These are phyloP conservation scores for Leptinotarsa texana DNA, from an alignment of 1,140 invertebrate species.

Conservation along the genomic window DNA sequence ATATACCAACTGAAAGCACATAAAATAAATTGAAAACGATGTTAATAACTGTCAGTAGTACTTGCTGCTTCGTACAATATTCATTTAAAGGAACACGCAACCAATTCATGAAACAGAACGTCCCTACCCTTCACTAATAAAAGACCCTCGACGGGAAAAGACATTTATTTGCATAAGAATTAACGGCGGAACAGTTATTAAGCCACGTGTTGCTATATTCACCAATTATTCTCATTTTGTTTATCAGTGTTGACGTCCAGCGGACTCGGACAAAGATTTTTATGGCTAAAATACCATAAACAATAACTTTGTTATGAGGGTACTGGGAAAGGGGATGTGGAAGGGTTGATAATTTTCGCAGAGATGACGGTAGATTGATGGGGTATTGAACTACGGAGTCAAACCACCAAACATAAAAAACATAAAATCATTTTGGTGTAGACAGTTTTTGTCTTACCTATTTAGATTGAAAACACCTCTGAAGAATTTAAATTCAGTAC, in stretches of 20 bases:
- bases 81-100: slow-evolving; percentile 6
- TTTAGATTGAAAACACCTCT: no score
- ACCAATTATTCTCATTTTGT: slow-evolving; percentile 20
- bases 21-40: slow-evolving; percentile 3
- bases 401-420: no score
- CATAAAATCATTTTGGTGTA: no score
- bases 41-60: slow-evolving; percentile 3
- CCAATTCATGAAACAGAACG: neutral
- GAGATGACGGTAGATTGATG: no score
- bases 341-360: neutral
- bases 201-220: slow-evolving; percentile 21
- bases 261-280: slow-evolving; percentile 17
- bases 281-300: slow-evolving; percentile 15
- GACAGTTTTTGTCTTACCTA: no score
- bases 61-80: neutral
- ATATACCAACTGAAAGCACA: neutral
- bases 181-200: slow-evolving; percentile 20
- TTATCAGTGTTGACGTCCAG: slow-evolving; percentile 18
- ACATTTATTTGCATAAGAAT: slow-evolving; percentile 25
- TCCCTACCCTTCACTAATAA: slow-evolving; percentile 16
- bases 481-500: no score
- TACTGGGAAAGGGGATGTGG: neutral
- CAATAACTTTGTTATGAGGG: slow-evolving; percentile 12
- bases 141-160: slow-evolving; percentile 17
- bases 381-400: no score